Evolutionary conservation across 2,888 invertebrate genomes (phyloP).

Genomic region (Pristionchus fissidentatus): DNA sequence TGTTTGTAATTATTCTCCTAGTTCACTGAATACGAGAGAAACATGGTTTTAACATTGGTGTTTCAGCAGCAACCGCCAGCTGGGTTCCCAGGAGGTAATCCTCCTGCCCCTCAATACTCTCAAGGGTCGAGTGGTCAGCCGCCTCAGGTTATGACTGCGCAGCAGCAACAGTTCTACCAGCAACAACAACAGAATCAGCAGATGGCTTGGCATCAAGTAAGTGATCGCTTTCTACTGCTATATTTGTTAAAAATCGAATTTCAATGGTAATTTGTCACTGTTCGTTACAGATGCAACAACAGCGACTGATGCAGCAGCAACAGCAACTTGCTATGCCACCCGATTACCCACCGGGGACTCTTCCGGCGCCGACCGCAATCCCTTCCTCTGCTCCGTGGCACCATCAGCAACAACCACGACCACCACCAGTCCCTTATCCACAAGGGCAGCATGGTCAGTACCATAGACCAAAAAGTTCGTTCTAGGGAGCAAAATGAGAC

Average conservation of each 20-base stretch:
- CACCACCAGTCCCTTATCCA: slow-evolving; percentile 47
- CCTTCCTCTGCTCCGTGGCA: slow-evolving; percentile 20
- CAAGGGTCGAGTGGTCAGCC: background rate
- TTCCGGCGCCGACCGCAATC: background rate
- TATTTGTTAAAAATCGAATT: no score
- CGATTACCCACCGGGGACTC: background rate
- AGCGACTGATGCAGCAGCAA: slow-evolving; percentile 32
- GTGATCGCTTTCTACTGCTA: no score
- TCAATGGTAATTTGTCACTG: no score
- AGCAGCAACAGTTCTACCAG: slow-evolving; percentile 20
- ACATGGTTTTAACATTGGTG: background rate
- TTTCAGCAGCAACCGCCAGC: slow-evolving; percentile 16
- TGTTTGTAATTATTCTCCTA: no score
- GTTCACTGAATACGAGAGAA: no score
- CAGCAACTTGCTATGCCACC: slow-evolving; percentile 13
- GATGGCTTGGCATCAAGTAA: background rate
- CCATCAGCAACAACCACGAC: slow-evolving; percentile 17
- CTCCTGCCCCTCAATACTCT: background rate
- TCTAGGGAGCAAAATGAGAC: no score
- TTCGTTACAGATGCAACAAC: slow-evolving; percentile 34
- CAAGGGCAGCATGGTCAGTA: slow-evolving; percentile 33
- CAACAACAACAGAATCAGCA: slow-evolving; percentile 1
- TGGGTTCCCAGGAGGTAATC: slow-evolving; percentile 18
- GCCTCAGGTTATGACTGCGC: background rate
- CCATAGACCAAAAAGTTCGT: no score